Evolutionary conservation across 1,140 invertebrate species (phyloP).

Genomic region (Telenomus remus): DNA sequence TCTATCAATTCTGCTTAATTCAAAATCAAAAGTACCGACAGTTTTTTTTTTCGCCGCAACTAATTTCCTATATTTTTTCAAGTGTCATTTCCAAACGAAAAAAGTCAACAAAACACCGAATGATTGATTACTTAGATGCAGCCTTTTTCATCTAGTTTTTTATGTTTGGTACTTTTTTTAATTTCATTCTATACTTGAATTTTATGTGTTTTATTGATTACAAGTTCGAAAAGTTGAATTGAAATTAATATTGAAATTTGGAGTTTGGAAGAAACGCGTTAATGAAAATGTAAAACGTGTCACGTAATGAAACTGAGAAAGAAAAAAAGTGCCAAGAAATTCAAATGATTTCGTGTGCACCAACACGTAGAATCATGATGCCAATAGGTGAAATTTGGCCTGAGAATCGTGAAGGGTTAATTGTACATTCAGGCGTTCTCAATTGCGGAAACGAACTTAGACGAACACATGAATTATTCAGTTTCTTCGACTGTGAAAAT

Average conservation of each 20-base stretch:
- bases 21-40: constrained; percentile 9
- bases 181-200: no score
- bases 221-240: no score
- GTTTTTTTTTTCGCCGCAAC: neutral
- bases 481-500: neutral
- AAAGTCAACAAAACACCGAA: neutral
- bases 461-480: constrained; percentile 32
- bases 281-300: no score
- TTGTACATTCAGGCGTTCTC: constrained; percentile 31
- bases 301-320: neutral
- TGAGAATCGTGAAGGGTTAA: constrained; percentile 57
- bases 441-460: constrained; percentile 27
- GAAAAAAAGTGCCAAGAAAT: constrained; percentile 14
- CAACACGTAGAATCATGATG: constrained; percentile 19
- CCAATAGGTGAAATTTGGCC: constrained; percentile 7
- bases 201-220: no score
- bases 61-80: neutral
- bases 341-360: constrained; percentile 54
- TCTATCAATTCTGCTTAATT: constrained; percentile 13
- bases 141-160: no score
- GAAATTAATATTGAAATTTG: neutral
- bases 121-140: no score
- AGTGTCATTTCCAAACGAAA: neutral
- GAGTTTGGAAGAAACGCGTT: no score
- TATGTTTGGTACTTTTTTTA: no score